Base-by-base conservation (phyloP, 1,140 invertebrate species). In the Sycobia sp. region DNA sequence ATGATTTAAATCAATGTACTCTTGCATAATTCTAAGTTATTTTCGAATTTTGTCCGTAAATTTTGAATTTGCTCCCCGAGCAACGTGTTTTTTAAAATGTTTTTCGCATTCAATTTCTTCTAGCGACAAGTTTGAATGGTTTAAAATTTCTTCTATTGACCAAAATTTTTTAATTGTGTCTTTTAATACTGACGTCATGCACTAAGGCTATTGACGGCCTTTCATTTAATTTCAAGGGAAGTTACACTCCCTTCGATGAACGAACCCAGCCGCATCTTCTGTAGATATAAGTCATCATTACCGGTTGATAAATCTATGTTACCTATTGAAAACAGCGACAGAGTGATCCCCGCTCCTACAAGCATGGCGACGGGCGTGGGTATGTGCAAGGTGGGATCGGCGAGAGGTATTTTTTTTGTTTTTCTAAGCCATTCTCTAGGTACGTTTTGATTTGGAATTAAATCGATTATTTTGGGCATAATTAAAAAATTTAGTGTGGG, bases 1-100 rank as follows among this genome's bases (percentile, higher is more conserved):
- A 62, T 80, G 75, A 27, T 71, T 72, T 8, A 81, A 44, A 1
- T 49, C 7, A 29, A 75, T 29, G 46, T 79, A 81, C 66, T 80
- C 78, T 5, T 66, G 10, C 62, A 80, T 75, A 78, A 66, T 9
- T 53, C 22, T 4, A 62, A 44, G 43, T 73, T 50, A 41, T 38
- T 50, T 10, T 51, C n/a, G 47, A 70, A 62, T 62, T 54, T 46
- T n/a, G 1, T 9, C 18, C 18, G 8, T 2, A 58, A 18, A 1
- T 16, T 22, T 3, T 16, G 14, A 7, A 53, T 29, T 20, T 18
- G 0, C 0, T 7, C 47, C 49, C 3, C 57, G 51, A 0, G n/a
- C 20, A 13, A 38, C 22, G 5, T 46, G 56, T 32, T 50, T 18
- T 11, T 44, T 18, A 49, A 51, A 67, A 53, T 64, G 44, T 16